Percentiles rank a stretch among this genome's conserved stretches.
Evolutionary conservation across 2,888 invertebrate genomes (phyloP).

Genomic region (Scaptomyza reducta): DNA sequence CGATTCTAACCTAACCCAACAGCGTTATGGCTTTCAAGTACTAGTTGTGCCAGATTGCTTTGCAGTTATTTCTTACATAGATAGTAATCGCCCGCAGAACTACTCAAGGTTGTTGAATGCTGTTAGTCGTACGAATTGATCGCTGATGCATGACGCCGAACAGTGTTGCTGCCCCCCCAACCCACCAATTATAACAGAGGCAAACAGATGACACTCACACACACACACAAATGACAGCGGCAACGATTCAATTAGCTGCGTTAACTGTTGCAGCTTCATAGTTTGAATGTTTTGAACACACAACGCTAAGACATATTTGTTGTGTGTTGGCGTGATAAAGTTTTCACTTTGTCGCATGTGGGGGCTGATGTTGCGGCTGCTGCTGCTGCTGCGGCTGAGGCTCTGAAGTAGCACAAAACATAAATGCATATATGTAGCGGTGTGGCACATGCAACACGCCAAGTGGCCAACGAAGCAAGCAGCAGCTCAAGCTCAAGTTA

Average conservation of each 20-base stretch:
- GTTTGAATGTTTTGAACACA: no score
- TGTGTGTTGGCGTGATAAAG: conserved; percentile 37
- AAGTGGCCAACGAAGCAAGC: conserved; percentile 55
- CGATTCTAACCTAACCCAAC: conserved; percentile 36
- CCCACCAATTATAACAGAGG: not conserved
- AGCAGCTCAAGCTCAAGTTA: conserved; percentile 27
- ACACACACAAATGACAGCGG: conserved; percentile 56
- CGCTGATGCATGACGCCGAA: conserved; percentile 60
- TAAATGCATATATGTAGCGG: conserved; percentile 27
- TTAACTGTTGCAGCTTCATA: conserved; percentile 1
- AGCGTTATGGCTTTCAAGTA: conserved; percentile 3
- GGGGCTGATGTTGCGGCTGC: no score
- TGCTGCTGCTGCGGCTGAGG: no score
- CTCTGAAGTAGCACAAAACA: conserved; percentile 67
- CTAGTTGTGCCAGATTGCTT: conserved; percentile 43
- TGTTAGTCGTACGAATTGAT: conserved; percentile 74
- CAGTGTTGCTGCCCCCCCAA: no score
- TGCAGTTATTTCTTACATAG: conserved; percentile 24
- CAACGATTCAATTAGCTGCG: conserved; percentile 62
- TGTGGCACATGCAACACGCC: conserved; percentile 62
- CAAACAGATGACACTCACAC: conserved; percentile 51
- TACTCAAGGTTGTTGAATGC: conserved; percentile 73
- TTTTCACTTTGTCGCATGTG: conserved; percentile 75
- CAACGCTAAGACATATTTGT: not conserved
- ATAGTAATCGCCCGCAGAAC: conserved; percentile 49